These are phyloP conservation scores for Mesorhabditis belari DNA, from an alignment of 2,888 invertebrate species.

Conservation along the genomic window DNA sequence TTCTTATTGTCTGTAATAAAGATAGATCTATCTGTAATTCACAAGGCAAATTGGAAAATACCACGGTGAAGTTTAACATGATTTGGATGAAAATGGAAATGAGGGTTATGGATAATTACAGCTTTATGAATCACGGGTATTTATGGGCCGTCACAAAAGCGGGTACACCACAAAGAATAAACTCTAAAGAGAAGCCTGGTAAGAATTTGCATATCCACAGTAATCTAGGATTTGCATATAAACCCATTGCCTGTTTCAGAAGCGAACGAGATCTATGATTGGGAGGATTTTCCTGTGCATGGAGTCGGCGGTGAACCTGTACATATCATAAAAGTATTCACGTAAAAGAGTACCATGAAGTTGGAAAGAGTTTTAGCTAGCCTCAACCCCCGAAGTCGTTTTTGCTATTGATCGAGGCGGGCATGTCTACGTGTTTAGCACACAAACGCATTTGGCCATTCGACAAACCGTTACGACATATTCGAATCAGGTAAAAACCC, in stretches of 20 bases:
- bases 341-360: not conserved
- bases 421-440: conserved; percentile 12
- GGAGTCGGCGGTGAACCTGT: not conserved
- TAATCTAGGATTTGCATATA: not conserved
- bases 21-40: too few species aligned
- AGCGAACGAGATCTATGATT: not conserved
- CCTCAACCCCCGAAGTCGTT: conserved; percentile 9
- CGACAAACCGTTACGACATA: conserved; percentile 14
- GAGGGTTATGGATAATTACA: too few species aligned
- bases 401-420: conserved; percentile 20
- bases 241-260: not conserved
- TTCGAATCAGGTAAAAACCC: conserved; percentile 15
- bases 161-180: conserved; percentile 14
- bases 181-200: conserved; percentile 12
- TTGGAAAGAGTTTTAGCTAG: too few species aligned
- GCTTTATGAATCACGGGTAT: conserved; percentile 5
- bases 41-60: too few species aligned
- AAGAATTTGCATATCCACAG: not conserved
- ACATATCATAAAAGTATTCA: not conserved
- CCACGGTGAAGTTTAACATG: too few species aligned
- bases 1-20: too few species aligned
- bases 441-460: conserved; percentile 15
- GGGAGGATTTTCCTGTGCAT: not conserved
- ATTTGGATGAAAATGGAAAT: too few species aligned
- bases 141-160: conserved; percentile 14